Percentiles rank a stretch among this genome's conserved stretches.
phyloP scores from a whole-genome alignment of 2,797 vertebrate species.

The Bovichtus diacanthus region DNA sequence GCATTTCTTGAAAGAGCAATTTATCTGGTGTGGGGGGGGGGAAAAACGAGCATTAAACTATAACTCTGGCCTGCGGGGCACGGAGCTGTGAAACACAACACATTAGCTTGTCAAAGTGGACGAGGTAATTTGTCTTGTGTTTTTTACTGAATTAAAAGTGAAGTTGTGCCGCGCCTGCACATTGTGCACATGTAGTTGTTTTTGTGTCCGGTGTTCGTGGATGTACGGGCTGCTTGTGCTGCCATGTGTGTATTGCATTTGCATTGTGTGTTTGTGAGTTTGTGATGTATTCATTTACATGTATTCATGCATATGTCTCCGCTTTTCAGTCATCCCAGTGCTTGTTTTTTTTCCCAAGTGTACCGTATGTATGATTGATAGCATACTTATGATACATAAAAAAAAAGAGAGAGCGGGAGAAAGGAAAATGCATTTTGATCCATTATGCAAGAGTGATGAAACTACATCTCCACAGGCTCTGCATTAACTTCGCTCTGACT shows the following conservation, averaged over 20 bases:
- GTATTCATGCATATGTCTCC: conserved; percentile 1
- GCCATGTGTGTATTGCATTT: not conserved
- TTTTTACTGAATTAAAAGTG: conserved; percentile 66
- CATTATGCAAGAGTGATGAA: conserved; percentile 72
- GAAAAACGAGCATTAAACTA: conserved; percentile 33
- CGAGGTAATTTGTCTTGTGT: conserved; percentile 65
- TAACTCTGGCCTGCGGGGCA: conserved; percentile 54
- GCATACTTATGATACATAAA: conserved; percentile 41
- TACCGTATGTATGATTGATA: conserved; percentile 53
- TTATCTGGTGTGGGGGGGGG: conserved; percentile 45
- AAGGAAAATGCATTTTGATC: conserved; percentile 48
- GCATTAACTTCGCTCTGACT: conserved; percentile 57
- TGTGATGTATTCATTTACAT: conserved; percentile 11
- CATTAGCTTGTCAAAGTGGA: conserved; percentile 69
- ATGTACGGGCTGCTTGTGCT: too few relatives aligned
- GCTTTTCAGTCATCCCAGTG: conserved; percentile 9
- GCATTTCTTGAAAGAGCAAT: conserved; percentile 44
- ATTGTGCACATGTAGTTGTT: not conserved
- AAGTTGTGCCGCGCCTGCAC: not conserved
- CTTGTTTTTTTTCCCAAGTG: conserved; percentile 29
- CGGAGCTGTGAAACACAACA: conserved; percentile 56
- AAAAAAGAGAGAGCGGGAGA: conserved; percentile 11
- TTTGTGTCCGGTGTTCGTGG: not conserved
- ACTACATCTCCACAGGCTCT: conserved; percentile 59
- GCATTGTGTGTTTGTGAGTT: not conserved